Evolutionary conservation across 30 jellyfish, hydroid and myxozoan species (phyloP), one percentile per base, ranked within the genome.

Genomic region (Calvadosia cruxmelitensis): DNA sequence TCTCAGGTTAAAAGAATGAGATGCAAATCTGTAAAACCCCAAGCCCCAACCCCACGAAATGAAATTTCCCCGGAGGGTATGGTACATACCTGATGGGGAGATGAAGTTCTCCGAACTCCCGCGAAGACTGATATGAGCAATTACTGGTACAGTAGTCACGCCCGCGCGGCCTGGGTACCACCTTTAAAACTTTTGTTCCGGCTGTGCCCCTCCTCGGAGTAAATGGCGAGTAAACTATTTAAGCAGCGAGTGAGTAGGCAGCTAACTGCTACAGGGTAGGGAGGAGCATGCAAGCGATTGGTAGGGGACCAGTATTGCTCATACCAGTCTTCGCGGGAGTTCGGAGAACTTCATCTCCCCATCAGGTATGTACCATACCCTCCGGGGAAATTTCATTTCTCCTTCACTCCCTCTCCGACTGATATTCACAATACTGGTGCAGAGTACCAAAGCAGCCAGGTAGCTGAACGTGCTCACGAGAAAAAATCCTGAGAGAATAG

Each of bases 261-360:
- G n/a, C n/a, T n/a, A n/a, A n/a, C n/a, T n/a, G n/a, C n/a, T n/a
- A n/a, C n/a, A 42, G 57, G 57, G 57, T 42, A 20, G 57, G 57
- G 57, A 42, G 20, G 57, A 5, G 20, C 20, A 42, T 10, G n/a
- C n/a, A n/a, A n/a, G n/a, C n/a, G n/a, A n/a, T 42, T 20, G 57
- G 57, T 20, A 5, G 57, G 57, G 57, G 57, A 42, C 57, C 57
- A 42, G 57, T 42, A 42, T 42, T 42, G 57, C 57, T 42, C 57
- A 42, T 42, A 20, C 20, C 57, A 42, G 57, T 42, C 57, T 42
- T 42, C 57, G 57, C 20, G 57, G 57, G 57, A 42, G 57, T 20
- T 42, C 57, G 57, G 57, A 42, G 57, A 42, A 42, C 57, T 42
- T 42, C 57, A 42, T 42, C 57, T 42, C 57, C 57, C 57, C 57